These are phyloP conservation scores for Allophyes oxyacanthae DNA, from an alignment of 2,888 invertebrate genomes.

Conservation along the genomic window DNA sequence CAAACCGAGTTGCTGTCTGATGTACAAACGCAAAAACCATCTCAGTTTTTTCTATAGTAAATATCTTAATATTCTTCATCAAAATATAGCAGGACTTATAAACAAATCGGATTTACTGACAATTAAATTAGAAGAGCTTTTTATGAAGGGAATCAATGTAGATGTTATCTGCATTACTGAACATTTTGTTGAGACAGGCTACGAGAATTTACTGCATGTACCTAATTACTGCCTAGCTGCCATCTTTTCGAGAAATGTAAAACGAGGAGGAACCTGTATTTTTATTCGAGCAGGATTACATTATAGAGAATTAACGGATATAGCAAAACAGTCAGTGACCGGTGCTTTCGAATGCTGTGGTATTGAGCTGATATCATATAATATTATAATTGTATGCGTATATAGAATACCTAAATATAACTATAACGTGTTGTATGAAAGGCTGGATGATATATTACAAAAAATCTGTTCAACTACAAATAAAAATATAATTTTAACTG, in stretches of 20 bases:
- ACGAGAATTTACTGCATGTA: not conserved
- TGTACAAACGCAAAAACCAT: not conserved
- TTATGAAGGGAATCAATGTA: not conserved
- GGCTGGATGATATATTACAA: not conserved
- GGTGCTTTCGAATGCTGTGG: slow-evolving; percentile 8
- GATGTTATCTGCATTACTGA: not conserved
- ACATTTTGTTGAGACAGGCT: slow-evolving; percentile 2
- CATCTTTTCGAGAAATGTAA: not conserved
- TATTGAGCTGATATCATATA: not conserved
- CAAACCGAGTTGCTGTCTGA: no score
- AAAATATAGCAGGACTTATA: no score
- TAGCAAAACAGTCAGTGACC: slow-evolving; percentile 7
- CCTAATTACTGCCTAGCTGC: not conserved
- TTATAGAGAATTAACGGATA: not conserved
- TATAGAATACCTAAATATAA: slow-evolving; percentile 7
- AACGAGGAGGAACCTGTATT: no score
- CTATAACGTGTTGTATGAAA: slow-evolving; percentile 3
- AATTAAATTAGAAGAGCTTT: slow-evolving; percentile 3
- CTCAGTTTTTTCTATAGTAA: slow-evolving; percentile 8
- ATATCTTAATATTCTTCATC: slow-evolving; percentile 3
- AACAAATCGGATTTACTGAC: slow-evolving; percentile 3
- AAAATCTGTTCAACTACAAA: slow-evolving; percentile 2
- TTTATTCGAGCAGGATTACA: not conserved
- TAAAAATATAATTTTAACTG: slow-evolving; percentile 1
- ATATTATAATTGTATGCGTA: slow-evolving; percentile 2